These are phyloP conservation scores for Perca schrenkii DNA, from an alignment of 2,113 vertebrate species.

Conservation along the genomic window DNA sequence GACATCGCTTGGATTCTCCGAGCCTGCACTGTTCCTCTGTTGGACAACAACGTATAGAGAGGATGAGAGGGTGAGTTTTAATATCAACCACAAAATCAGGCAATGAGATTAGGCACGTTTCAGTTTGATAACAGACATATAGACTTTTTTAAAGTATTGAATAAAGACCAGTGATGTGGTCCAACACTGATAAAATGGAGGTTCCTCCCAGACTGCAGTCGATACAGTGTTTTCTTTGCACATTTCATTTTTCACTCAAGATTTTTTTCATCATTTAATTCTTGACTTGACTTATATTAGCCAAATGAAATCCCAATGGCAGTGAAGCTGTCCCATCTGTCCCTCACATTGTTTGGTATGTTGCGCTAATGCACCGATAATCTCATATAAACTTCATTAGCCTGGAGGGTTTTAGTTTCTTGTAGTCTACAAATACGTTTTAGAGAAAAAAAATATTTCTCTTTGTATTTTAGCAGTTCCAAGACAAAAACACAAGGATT, in stretches of 20 bases:
- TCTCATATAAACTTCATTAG: background rate
- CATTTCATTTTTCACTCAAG: background rate
- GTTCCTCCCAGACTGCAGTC: background rate
- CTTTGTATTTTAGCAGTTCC: background rate
- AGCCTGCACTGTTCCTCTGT: conserved; percentile 93
- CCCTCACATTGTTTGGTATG: background rate
- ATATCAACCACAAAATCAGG: background rate
- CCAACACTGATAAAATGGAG: background rate
- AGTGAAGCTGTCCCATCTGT: background rate
- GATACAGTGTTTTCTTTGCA: background rate
- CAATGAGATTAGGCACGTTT: background rate
- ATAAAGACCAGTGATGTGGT: background rate
- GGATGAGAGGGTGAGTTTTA: background rate
- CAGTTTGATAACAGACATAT: background rate
- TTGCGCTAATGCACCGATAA: background rate
- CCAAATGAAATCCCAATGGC: background rate
- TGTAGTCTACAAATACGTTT: background rate
- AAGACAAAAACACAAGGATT: background rate
- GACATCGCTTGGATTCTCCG: conserved; percentile 94
- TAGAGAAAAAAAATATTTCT: background rate
- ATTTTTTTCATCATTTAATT: background rate
- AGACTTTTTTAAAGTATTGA: background rate
- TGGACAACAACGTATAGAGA: background rate
- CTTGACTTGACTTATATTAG: background rate
- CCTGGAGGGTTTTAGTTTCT: background rate